Conservation (phyloP, 2,113 vertebrate species). For the Eurystomus gularis region DNA sequence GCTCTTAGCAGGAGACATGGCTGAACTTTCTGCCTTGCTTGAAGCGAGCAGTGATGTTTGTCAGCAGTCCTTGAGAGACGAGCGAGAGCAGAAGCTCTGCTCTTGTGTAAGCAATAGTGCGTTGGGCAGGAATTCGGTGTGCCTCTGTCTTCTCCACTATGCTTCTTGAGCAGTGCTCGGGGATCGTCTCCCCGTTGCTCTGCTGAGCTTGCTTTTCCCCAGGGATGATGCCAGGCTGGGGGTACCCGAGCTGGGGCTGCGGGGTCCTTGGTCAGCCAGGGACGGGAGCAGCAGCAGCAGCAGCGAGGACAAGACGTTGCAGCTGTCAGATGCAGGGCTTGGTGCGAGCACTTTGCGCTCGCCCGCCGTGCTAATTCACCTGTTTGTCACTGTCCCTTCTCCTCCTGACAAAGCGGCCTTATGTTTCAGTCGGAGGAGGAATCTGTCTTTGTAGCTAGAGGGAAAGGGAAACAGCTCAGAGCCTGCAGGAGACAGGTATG, state of each 20-base stretch:
- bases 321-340: neutral
- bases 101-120: neutral
- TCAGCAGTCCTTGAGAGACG: neutral
- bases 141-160: neutral
- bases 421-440: neutral
- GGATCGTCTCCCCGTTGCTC: neutral
- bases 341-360: neutral
- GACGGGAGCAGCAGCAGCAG: neutral
- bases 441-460: neutral
- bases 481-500: neutral
- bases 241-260: neutral
- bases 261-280: neutral
- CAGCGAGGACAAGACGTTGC: rapidly evolving
- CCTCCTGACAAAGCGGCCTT: neutral
- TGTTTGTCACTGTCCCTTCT: conserved; percentile 42
- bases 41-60: neutral
- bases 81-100: neutral
- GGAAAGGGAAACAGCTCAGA: neutral
- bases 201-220: neutral
- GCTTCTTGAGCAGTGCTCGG: neutral
- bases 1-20: neutral
- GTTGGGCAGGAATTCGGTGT: neutral
- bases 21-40: conserved; percentile 31
- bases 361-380: neutral
- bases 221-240: rapidly evolving